Evolutionary conservation across 2,888 invertebrate species (phyloP), one percentile per base, ranked within the genome.

Genomic region (Argyresthia goedartella): DNA sequence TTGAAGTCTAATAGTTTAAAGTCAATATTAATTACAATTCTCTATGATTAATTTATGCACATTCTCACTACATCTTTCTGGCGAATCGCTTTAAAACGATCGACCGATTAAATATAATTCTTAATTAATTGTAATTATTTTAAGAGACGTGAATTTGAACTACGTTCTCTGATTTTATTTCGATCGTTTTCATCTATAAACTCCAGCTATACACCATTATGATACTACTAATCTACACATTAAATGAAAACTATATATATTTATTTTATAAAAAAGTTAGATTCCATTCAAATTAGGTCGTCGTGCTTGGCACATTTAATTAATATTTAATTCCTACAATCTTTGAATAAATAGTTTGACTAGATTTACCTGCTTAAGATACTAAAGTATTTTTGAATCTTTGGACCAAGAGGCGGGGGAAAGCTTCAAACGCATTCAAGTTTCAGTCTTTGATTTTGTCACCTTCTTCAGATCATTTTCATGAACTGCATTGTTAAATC

Each of bases 21-120:
- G 25, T 25, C 25, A 6, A 4, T 25, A 25, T 6, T 25, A 25
- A 4, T 25, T 25, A 25, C 25, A 25, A 25, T 25, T 25, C 25
- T 4, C 25, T 25, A 25, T 25, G 25, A 25, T 25, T 25, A 25
- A 25, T 6, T 25, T 25, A 25, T 25, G 2, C 25, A 25, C 25
- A 25, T 25, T 44, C 44, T 44, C 10, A 82, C 81, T 82, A 81
- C 77, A 67, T 69, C 79, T 79, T 81, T 81, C 81, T 66, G 67
- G 60, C 69, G 59, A 57, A 67, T 70, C 73, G 71, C 72, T 55
- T 60, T n/a, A 54, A 59, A 52, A 51, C 56, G 58, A 58, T 46
- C 39, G 15, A 36, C 13, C 15, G 7, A 35, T 14, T 54, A 57
- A 59, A 59, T 60, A 49, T 58, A 33, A 25, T 42, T 43, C 39